phyloP scores from a whole-genome alignment of 2,113 vertebrate genomes.

The Noctilio leporinus region DNA sequence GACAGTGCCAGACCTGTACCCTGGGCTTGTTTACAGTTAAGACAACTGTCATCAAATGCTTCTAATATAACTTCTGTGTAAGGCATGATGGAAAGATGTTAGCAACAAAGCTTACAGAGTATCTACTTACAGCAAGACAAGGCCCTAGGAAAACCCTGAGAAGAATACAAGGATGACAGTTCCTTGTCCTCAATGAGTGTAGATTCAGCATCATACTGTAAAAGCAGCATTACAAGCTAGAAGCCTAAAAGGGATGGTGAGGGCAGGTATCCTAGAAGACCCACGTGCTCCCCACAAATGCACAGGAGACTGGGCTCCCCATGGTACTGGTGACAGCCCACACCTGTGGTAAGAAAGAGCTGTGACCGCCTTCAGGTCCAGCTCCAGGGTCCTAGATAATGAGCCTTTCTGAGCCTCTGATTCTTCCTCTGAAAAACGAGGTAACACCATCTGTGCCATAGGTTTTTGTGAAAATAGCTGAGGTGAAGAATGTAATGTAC shows the following conservation, averaged over 20 bases:
- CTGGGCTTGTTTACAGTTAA: neutral
- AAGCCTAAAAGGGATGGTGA: neutral
- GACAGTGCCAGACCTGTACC: no score
- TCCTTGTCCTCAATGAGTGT: neutral
- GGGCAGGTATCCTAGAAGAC: neutral
- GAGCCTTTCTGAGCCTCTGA: neutral
- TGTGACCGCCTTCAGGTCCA: neutral
- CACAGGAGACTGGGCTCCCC: fast-evolving
- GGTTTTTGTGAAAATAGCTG: neutral
- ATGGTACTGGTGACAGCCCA: neutral
- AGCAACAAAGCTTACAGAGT: neutral
- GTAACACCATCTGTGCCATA: neutral
- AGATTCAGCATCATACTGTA: no score
- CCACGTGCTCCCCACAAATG: fast-evolving
- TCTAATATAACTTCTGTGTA: neutral
- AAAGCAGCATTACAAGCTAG: neutral
- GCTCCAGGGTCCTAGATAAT: neutral
- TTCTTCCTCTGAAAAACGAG: neutral
- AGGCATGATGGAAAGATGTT: neutral
- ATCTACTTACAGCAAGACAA: neutral
- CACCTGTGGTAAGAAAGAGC: neutral
- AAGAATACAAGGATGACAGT: neutral
- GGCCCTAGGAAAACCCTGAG: neutral
- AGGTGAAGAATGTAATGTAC: neutral
- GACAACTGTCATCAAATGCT: no score